Conservation (phyloP, 2,888 invertebrate species). For the Mycalesis mineus region DNA sequence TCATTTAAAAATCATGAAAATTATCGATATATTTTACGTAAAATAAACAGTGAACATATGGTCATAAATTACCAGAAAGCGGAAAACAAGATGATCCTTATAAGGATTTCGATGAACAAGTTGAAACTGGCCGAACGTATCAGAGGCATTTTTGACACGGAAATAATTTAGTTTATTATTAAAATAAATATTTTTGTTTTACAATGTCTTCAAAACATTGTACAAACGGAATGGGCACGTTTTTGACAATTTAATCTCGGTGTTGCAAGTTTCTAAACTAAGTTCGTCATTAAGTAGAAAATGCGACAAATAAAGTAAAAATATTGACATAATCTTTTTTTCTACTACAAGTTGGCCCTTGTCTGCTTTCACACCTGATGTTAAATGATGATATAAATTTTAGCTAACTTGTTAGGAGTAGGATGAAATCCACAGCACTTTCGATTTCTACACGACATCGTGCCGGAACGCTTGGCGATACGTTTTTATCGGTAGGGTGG, state of each 20-base stretch:
- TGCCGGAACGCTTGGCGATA: too few relatives aligned
- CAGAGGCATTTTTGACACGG: slow-evolving; percentile 54
- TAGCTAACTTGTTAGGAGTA: too few relatives aligned
- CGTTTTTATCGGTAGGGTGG: too few relatives aligned
- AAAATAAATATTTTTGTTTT: slow-evolving; percentile 20
- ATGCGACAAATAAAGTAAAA: too few relatives aligned
- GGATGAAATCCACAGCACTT: too few relatives aligned
- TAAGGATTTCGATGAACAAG: slow-evolving; percentile 70
- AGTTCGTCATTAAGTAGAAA: too few relatives aligned
- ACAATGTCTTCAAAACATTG: slow-evolving; percentile 16
- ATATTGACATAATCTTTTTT: too few relatives aligned
- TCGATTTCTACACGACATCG: too few relatives aligned
- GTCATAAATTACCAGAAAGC: slow-evolving; percentile 74
- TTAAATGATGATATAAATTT: too few relatives aligned
- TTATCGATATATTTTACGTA: not conserved
- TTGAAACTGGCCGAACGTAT: slow-evolving; percentile 66
- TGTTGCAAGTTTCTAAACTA: not conserved
- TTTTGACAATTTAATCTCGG: not conserved
- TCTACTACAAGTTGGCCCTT: too few relatives aligned
- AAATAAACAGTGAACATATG: slow-evolving; percentile 38
- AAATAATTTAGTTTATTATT: slow-evolving; percentile 16
- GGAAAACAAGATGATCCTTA: slow-evolving; percentile 68
- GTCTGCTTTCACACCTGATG: too few relatives aligned
- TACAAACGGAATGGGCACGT: not conserved
- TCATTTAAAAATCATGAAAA: slow-evolving; percentile 6